Evolutionary conservation across 2,797 vertebrate species (phyloP).

Genomic region (Anguilla pacifica): DNA sequence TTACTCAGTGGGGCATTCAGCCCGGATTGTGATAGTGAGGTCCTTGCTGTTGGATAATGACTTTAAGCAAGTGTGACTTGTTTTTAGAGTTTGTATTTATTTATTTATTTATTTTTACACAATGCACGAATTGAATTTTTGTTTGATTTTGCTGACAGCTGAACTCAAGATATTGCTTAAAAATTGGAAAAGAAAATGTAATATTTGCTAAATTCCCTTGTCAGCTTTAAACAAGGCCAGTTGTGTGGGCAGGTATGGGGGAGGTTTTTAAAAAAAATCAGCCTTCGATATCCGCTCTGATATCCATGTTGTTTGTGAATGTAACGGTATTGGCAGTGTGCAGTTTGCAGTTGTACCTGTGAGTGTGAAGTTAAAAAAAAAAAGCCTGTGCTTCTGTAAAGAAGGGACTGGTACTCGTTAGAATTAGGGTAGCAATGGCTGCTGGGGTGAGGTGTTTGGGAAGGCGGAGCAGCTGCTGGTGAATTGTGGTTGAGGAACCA

Average conservation of each 20-base stretch:
- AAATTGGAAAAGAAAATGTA: background rate
- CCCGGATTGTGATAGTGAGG: no score
- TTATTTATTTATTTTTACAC: background rate
- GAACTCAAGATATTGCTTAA: background rate
- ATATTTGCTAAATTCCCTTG: background rate
- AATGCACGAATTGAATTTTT: background rate
- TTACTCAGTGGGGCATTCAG: background rate
- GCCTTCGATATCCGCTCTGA: background rate
- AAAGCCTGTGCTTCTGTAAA: conserved; percentile 1
- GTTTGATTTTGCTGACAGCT: background rate
- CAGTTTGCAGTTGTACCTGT: background rate
- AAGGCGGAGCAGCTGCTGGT: background rate
- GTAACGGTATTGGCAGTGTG: background rate
- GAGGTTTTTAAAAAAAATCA: background rate
- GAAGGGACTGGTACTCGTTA: conserved; percentile 22
- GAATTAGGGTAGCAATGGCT: conserved; percentile 28
- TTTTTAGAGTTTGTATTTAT: background rate
- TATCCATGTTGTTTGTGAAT: background rate
- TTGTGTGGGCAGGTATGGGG: background rate
- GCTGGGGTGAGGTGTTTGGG: background rate
- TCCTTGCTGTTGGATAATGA: background rate
- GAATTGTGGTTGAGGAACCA: background rate
- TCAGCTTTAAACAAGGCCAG: background rate
- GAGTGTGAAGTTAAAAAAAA: background rate
- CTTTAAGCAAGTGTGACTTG: background rate